phyloP scores from a whole-genome alignment of 2,113 vertebrate species.

The Nicator chloris region DNA sequence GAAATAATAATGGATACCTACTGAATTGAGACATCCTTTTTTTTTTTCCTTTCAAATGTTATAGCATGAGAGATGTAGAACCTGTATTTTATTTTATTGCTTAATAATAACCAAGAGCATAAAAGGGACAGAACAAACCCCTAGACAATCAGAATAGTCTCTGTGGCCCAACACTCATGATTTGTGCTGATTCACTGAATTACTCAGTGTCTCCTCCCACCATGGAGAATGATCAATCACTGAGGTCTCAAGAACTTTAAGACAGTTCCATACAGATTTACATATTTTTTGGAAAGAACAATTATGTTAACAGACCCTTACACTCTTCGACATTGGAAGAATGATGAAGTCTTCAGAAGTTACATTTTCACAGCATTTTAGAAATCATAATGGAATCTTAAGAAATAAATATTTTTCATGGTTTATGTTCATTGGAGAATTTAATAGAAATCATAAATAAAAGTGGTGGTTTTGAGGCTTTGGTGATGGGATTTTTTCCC shows the following conservation, averaged over 20 bases:
- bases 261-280: background rate
- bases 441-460: background rate
- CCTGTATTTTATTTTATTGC: background rate
- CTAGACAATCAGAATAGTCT: background rate
- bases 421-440: background rate
- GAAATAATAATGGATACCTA: background rate
- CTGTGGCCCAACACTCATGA: background rate
- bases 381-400: background rate
- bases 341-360: background rate
- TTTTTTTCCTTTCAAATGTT: background rate
- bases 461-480: rapidly evolving
- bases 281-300: background rate
- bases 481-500: rapidly evolving
- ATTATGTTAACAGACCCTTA: background rate
- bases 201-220: background rate
- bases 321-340: background rate
- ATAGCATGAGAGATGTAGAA: background rate
- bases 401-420: background rate
- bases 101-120: background rate
- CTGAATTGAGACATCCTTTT: background rate
- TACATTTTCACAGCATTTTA: background rate
- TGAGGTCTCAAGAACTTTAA: background rate
- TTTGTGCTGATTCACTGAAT: background rate
- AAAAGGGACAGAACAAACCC: background rate
- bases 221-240: background rate